Evolutionary conservation across 2,797 vertebrate species (phyloP).

Genomic region (Synaphobranchus kaupii): DNA sequence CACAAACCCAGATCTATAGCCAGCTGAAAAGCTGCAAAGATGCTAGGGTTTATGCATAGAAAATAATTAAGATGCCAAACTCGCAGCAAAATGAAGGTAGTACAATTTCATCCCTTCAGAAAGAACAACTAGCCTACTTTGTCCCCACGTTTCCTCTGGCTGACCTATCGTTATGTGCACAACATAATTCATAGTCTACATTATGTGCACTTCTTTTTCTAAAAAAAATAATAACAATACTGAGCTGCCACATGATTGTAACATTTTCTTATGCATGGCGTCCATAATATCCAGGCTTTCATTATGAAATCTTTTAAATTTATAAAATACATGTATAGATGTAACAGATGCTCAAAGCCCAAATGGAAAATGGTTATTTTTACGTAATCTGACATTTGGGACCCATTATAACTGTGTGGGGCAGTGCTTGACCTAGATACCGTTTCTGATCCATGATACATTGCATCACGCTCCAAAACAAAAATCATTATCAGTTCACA

Average conservation of each 20-base stretch:
- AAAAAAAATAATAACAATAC: constrained; percentile 47
- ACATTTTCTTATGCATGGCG: constrained; percentile 38
- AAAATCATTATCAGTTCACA: constrained; percentile 48
- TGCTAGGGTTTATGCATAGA: constrained; percentile 43
- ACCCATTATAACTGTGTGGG: constrained; percentile 48
- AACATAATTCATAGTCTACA: constrained; percentile 12
- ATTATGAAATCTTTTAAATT: constrained; percentile 43
- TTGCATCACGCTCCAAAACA: constrained; percentile 44
- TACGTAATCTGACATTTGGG: constrained; percentile 45
- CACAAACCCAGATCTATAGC: constrained; percentile 34
- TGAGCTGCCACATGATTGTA: constrained; percentile 24
- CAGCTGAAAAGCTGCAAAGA: constrained; percentile 46
- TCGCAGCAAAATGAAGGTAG: constrained; percentile 42
- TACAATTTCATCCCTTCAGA: constrained; percentile 29
- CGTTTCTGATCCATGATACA: constrained; percentile 45
- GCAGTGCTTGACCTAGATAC: constrained; percentile 53
- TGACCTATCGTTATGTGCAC: constrained; percentile 41
- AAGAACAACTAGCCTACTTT: constrained; percentile 34
- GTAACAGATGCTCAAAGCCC: constrained; percentile 46
- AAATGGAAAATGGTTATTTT: constrained; percentile 48
- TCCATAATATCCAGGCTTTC: constrained; percentile 45
- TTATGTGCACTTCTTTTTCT: constrained; percentile 11
- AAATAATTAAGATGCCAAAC: constrained; percentile 50
- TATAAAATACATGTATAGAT: constrained; percentile 42
- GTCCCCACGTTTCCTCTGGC: constrained; percentile 30